Evolutionary conservation across 2,113 vertebrate genomes (phyloP).

Genomic region (Laterallus jamaicensis): DNA sequence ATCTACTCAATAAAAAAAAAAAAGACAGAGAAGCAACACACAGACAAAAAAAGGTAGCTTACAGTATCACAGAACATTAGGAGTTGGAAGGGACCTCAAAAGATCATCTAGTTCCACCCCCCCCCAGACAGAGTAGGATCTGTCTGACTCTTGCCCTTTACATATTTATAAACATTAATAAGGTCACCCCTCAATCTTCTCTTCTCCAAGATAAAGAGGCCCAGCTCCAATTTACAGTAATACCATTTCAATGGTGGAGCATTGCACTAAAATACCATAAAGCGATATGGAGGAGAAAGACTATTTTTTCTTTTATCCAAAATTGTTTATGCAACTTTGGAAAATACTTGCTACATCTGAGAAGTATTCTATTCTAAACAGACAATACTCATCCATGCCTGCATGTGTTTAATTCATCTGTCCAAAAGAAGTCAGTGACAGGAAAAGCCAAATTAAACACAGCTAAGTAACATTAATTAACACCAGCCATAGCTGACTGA

Average conservation of each 20-base stretch:
- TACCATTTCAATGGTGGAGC: rapidly evolving
- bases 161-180: too few relatives aligned
- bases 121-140: too few relatives aligned
- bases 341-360: neutral
- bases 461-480: neutral
- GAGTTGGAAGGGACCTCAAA: too few relatives aligned
- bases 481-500: neutral
- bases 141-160: too few relatives aligned
- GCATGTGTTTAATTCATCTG: neutral
- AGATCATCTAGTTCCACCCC: too few relatives aligned
- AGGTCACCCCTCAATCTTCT: too few relatives aligned
- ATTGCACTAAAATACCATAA: neutral
- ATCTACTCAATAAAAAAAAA: neutral
- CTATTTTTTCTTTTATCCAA: neutral
- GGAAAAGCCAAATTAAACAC: neutral
- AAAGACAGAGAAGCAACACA: neutral
- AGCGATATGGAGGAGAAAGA: neutral
- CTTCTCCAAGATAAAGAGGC: too few relatives aligned
- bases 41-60: neutral
- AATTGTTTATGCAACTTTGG: neutral
- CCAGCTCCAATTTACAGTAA: neutral
- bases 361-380: neutral
- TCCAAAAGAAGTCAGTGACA: neutral
- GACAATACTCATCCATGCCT: neutral
- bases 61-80: too few relatives aligned